A percentile compares a stretch with the other conserved stretches of the same genome.
These are phyloP conservation scores for Suricata suricatta DNA, from an alignment of 2,113 vertebrate species.

Conservation along the genomic window DNA sequence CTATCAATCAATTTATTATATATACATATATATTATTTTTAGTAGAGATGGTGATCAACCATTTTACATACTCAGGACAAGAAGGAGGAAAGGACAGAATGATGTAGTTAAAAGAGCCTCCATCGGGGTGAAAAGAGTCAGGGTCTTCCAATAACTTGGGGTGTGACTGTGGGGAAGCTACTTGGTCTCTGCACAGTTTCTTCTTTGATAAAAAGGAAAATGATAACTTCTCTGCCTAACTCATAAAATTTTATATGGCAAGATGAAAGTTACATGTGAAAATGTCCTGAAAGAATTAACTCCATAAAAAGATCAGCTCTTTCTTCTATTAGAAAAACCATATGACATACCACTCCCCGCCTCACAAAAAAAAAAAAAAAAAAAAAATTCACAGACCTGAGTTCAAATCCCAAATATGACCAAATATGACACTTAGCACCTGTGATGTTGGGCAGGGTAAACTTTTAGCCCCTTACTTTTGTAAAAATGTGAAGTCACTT, in stretches of 20 bases:
- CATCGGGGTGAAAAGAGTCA: neutral
- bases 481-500: neutral
- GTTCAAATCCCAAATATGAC: neutral
- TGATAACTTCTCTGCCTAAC: neutral
- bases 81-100: neutral
- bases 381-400: neutral
- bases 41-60: neutral
- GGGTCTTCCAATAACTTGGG: neutral
- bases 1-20: neutral
- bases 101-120: neutral
- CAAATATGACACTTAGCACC: neutral
- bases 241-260: neutral
- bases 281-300: neutral
- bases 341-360: neutral
- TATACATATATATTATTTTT: neutral
- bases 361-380: neutral
- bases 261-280: neutral
- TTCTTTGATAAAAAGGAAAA: neutral
- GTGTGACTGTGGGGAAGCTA: neutral
- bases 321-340: slow-evolving; percentile 7
- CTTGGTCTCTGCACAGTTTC: neutral
- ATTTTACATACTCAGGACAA: neutral
- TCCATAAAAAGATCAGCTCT: neutral
- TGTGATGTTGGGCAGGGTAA: neutral
- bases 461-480: neutral